These are phyloP conservation scores for Hyles vespertilio DNA, from an alignment of 1,140 invertebrate genomes.

Conservation along the genomic window DNA sequence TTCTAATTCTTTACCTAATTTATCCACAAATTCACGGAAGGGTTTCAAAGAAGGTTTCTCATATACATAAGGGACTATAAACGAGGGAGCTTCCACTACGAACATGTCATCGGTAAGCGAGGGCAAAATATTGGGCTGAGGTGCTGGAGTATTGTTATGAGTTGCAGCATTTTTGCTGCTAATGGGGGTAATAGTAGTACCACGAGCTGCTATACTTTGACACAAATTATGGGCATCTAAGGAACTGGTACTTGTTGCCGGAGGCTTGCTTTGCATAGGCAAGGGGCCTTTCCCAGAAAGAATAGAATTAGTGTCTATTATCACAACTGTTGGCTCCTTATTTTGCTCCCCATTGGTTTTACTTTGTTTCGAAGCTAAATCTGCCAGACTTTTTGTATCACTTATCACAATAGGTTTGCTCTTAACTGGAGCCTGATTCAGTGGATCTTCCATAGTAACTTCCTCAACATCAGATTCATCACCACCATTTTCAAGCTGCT, in stretches of 20 bases:
- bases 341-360: constrained; percentile 70
- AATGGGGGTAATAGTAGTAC: constrained; percentile 74
- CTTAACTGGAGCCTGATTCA: constrained; percentile 71
- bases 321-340: constrained; percentile 65
- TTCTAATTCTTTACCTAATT: constrained; percentile 80
- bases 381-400: constrained; percentile 69
- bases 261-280: constrained; percentile 42
- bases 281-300: constrained; percentile 53
- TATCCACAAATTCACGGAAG: constrained; percentile 84
- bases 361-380: constrained; percentile 46
- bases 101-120: constrained; percentile 92
- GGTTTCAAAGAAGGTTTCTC: constrained; percentile 89
- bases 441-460: constrained; percentile 80
- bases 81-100: constrained; percentile 91
- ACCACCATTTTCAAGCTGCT: constrained; percentile 80
- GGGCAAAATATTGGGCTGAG: constrained; percentile 80
- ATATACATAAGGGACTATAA: constrained; percentile 93
- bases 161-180: constrained; percentile 44
- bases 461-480: constrained; percentile 74
- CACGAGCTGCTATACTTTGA: constrained; percentile 72
- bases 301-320: constrained; percentile 69
- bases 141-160: constrained; percentile 47
- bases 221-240: constrained; percentile 65
- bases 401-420: constrained; percentile 82
- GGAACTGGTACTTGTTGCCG: constrained; percentile 29